Evolutionary conservation across 2,888 invertebrate genomes (phyloP).

Genomic region (Camponotus fellah): DNA sequence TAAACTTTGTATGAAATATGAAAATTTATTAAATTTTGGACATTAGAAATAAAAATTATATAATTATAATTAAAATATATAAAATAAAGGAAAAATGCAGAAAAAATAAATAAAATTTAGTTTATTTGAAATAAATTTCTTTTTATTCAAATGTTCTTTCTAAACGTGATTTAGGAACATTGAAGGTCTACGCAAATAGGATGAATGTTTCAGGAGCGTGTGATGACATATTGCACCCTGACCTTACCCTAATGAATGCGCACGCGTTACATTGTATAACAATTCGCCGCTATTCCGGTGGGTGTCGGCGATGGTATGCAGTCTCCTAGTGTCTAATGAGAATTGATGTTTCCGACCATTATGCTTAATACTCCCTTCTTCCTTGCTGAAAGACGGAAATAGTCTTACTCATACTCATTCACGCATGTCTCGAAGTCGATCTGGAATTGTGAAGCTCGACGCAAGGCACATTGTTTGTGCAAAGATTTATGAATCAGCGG

Average conservation of each 20-base stretch:
- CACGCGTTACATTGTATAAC: constrained; percentile 47
- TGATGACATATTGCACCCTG: constrained; percentile 60
- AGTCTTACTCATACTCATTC: constrained; percentile 41
- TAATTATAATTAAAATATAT: neutral
- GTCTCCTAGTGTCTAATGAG: constrained; percentile 79
- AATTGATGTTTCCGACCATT: constrained; percentile 84
- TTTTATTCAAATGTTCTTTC: neutral
- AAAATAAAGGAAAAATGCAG: neutral
- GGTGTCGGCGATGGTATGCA: constrained; percentile 73
- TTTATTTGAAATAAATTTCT: neutral
- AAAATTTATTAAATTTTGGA: no score
- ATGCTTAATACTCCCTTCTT: constrained; percentile 75
- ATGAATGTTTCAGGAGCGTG: constrained; percentile 74
- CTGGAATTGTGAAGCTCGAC: constrained; percentile 14
- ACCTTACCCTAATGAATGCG: constrained; percentile 60
- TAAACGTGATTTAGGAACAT: neutral
- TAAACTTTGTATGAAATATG: no score
- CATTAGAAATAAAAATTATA: no score
- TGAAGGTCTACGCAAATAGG: constrained; percentile 11
- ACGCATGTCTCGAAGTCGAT: constrained; percentile 10
- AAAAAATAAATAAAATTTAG: neutral
- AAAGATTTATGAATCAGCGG: neutral
- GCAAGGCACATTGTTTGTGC: neutral
- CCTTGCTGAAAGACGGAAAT: constrained; percentile 72
- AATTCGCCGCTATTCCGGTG: constrained; percentile 49